Evolutionary conservation across 2,888 invertebrate genomes (phyloP), one percentile per base, ranked within the genome.

Genomic region (Tenthredo notha): DNA sequence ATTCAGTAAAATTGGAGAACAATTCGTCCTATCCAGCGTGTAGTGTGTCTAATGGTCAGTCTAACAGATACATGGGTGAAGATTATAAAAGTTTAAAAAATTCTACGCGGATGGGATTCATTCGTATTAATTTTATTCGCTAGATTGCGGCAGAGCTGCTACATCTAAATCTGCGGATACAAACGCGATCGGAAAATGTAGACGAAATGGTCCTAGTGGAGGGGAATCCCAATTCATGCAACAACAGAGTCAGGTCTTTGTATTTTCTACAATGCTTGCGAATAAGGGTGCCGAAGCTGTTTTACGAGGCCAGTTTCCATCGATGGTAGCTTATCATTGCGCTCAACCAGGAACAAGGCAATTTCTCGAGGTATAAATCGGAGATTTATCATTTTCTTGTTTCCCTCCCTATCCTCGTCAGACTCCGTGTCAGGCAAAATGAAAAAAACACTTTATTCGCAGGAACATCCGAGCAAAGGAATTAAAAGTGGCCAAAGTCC

Each of bases 181-280:
- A 87, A 97, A 97, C 93, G 96, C 97, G 86, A 96, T 97, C 90
- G 96, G 96, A 92, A 97, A 97, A 92, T 97, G 97, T 89, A 94
- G 94, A 88, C 94, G 94, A 82, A 96, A 96, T 88, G 96, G 97
- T 91, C 94, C 95, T 47, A 96, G 96, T 88, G 96, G 96, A 87
- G 97, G 97, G 95, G 97, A 98, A 95, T 97, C 97, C 88, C 96
- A 96, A 92, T 97, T 97, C 91, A 97, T 97, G 97, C 98, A 98
- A 94, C 98, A 99, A 94, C 98, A 99, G 94, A 98, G 98, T 94
- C 98, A 99, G 94, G 98, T 99, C 93, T 99, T 98, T 95, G 99
- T 99, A 89, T 99, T 99, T 94, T 98, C 98, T 33, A 99, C 99
- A 12, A 95, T 96, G 90, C 94, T 98, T 94, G 99, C 99, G 5